Base-by-base conservation (phyloP, 2,113 vertebrate species). In the Paradisaea rubra region DNA sequence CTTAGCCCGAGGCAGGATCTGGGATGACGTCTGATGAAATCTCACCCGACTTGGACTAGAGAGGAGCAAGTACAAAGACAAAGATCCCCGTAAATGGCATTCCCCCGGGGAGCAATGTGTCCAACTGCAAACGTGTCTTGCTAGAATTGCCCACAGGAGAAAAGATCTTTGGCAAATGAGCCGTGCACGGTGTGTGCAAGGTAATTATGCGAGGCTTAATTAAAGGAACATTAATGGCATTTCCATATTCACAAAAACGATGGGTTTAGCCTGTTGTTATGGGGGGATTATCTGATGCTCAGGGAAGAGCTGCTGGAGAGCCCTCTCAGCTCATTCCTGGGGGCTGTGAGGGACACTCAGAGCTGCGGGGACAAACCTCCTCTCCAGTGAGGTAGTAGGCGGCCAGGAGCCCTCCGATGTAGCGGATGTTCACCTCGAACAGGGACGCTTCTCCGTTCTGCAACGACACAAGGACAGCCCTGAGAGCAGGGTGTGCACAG, bases 391-490 rank as follows among this genome's bases (percentile, higher is more conserved):
- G 97, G 97, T 99, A 99, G 96, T 98, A 99, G 0, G 98, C 96
- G 9, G 99, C 98, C 93, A 99, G 98, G 77, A 99, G 98, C 39
- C 99, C 99, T 30, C 99, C 99, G 1, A 99, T 97, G 59, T 99
- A 99, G 81, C 99, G 99, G 94, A 99, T 99, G 97, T 99, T 99
- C 97, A 99, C 99, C 98, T 99, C 99, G 65, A 99, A 99, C 94
- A 99, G 97, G 8, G 99, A 99, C 0, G 99, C 99, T 69, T 99
- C 99, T 49, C 99, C 99, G 0, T 98, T 99, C 99, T 99, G 98
- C 54, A 91, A 91, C 49, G 3, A 93, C 70, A 95, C 1, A 24
- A 54, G 6, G 8, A 66, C 5, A 82, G 5, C 70, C 39, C 81
- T 64, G 93, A 52, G 42, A 49, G 52, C 81, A 86, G 80, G 50